A percentile compares a stretch with the other conserved stretches of the same genome.
These are phyloP conservation scores for Elanus axillaris DNA, from an alignment of 2,113 vertebrate species.

Conservation along the genomic window DNA sequence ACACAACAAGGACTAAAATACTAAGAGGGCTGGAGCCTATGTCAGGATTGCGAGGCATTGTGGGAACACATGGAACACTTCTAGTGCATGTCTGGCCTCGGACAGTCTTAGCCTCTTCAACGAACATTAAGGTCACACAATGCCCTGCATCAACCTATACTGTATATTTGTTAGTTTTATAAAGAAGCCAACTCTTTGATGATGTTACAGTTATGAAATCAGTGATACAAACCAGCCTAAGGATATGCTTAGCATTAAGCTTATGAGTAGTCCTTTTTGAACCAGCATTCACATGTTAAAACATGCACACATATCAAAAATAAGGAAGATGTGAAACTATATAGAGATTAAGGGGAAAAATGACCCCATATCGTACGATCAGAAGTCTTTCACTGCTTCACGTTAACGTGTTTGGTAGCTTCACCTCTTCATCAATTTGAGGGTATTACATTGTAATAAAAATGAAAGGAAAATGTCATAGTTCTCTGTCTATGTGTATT, in stretches of 20 bases:
- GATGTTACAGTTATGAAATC: neutral
- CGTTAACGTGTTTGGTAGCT: neutral
- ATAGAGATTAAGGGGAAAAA: neutral
- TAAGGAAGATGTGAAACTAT: neutral
- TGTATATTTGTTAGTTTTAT: neutral
- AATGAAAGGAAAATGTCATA: neutral
- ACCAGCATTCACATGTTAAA: neutral
- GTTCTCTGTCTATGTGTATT: neutral
- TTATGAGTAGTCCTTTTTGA: neutral
- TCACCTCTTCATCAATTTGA: neutral
- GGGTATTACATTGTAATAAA: neutral
- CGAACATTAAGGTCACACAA: neutral
- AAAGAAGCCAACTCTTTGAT: neutral
- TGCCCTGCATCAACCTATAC: neutral
- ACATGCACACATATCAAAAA: rapidly evolving
- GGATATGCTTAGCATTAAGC: neutral
- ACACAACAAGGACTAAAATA: neutral
- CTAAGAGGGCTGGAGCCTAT: neutral
- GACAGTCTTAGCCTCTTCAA: neutral
- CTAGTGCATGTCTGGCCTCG: neutral
- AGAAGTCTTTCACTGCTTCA: neutral
- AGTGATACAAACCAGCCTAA: neutral
- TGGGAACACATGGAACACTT: neutral
- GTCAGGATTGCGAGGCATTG: neutral
- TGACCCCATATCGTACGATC: neutral